Base-by-base conservation (phyloP, 2,113 vertebrate species). In the Pholis gunnellus region DNA sequence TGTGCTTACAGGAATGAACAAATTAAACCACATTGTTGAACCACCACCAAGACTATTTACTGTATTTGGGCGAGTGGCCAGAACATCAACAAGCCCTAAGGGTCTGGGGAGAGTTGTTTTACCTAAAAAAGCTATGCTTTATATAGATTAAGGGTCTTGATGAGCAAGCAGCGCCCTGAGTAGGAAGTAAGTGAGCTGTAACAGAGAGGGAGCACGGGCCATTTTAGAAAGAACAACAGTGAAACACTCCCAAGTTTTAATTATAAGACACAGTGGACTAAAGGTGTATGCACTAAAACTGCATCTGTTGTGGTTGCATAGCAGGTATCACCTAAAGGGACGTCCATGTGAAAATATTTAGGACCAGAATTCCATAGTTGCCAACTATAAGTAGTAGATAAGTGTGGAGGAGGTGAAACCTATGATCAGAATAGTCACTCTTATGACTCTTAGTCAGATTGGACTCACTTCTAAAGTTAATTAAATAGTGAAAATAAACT, bases 81-180 rank as follows among this genome's bases (percentile, higher is more conserved):
- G 67, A 6, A 66, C 25, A 66, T 66, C 74, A 60, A 46, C 70
- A 72, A 56, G 67, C 67, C 79, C 73, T 70, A 50, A 48, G 82
- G 66, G 75, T 64, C 75, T 18, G 9, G 52, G 52, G 52, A 54
- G 72, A 82, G 46, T 38, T 76, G 72, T 63, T 76, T 79, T 79
- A 38, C 54, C 38, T 36, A 72, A 82, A 88, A 82, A 25, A 67
- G 34, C 27, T 84, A 54, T 84, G 64, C 66, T 81, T 87, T 84
- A 75, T 84, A 81, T 81, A 75, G 59, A 84, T 84, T 87, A 84
- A 70, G 59, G 44, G 42, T 61, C 50, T 72, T 64, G 42, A 69
- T 0, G 38, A 78, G 70, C 73, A 54, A 27, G 70, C 70, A 75
- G 59, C 22, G 22, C 64, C 44, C 75, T 25, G 71, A 67, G 82